phyloP scores from a whole-genome alignment of 2,888 invertebrate species.

The Parnassius apollo region DNA sequence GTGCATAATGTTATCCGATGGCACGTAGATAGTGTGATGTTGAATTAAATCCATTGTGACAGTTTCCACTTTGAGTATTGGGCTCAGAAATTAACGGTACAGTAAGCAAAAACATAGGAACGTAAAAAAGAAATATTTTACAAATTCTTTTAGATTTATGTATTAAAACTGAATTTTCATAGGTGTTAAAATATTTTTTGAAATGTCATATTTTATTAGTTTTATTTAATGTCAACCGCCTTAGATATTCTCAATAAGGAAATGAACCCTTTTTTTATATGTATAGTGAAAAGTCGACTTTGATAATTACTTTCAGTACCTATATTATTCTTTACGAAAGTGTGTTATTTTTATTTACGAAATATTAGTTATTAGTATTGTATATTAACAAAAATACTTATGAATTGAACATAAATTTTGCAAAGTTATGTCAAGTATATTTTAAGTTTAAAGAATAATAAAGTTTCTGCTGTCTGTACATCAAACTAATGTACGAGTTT shows the following conservation, averaged over 20 bases:
- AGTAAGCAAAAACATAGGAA: constrained; percentile 35
- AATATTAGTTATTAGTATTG: too few relatives aligned
- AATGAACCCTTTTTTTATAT: too few relatives aligned
- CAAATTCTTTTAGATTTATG: neutral
- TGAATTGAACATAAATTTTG: too few relatives aligned
- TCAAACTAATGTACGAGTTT: constrained; percentile 57
- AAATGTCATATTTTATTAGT: neutral
- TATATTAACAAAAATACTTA: too few relatives aligned
- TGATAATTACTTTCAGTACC: too few relatives aligned
- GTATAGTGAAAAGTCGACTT: too few relatives aligned
- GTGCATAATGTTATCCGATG: constrained; percentile 54
- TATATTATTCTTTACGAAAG: too few relatives aligned
- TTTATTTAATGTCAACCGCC: too few relatives aligned
- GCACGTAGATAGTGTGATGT: constrained; percentile 56
- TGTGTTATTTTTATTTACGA: too few relatives aligned
- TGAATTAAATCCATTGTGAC: constrained; percentile 72
- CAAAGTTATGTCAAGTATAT: too few relatives aligned
- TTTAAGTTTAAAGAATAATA: neutral
- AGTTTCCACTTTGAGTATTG: constrained; percentile 66
- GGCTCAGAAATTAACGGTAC: constrained; percentile 41
- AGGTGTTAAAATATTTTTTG: neutral
- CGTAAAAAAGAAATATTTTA: neutral
- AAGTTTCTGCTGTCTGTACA: constrained; percentile 52
- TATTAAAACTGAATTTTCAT: neutral
- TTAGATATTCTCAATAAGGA: too few relatives aligned